Evolutionary conservation across 2,888 invertebrate species (phyloP).

Genomic region (Galeruca laticollis): DNA sequence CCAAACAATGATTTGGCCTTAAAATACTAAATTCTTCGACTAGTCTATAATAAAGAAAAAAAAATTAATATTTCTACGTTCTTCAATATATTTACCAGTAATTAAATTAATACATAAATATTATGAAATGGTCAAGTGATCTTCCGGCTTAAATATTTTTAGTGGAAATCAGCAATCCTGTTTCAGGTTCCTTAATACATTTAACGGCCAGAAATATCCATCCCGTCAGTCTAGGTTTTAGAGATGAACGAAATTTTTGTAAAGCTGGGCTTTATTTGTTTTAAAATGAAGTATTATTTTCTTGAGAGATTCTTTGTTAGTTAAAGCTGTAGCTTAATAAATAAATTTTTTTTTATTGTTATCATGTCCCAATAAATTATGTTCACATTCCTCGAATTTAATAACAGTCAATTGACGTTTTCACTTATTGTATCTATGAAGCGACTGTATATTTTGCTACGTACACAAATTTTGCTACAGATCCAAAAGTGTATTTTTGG

Average conservation of each 20-base stretch:
- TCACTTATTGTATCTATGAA: constrained; percentile 25
- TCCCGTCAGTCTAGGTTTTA: not conserved
- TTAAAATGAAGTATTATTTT: constrained; percentile 39
- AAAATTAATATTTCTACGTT: too few relatives aligned
- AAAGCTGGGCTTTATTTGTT: constrained; percentile 31
- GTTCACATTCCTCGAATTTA: constrained; percentile 38
- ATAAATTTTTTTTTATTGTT: constrained; percentile 4
- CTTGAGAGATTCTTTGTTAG: constrained; percentile 23
- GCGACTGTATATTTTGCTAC: constrained; percentile 39
- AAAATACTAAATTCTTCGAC: too few relatives aligned
- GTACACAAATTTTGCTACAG: constrained; percentile 33
- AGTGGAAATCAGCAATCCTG: not conserved
- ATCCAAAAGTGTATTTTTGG: constrained; percentile 13
- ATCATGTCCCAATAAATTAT: constrained; percentile 12
- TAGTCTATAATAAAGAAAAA: too few relatives aligned
- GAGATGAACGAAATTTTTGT: constrained; percentile 1
- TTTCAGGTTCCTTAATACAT: too few relatives aligned
- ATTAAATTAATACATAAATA: too few relatives aligned
- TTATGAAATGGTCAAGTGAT: too few relatives aligned
- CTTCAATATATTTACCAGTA: too few relatives aligned
- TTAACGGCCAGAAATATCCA: not conserved
- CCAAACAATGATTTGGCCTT: too few relatives aligned
- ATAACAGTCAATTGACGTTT: constrained; percentile 35
- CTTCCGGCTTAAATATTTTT: not conserved
- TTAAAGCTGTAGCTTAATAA: not conserved